Base-by-base conservation (phyloP, 2,888 invertebrate genomes). In the Calameuta idolon region DNA sequence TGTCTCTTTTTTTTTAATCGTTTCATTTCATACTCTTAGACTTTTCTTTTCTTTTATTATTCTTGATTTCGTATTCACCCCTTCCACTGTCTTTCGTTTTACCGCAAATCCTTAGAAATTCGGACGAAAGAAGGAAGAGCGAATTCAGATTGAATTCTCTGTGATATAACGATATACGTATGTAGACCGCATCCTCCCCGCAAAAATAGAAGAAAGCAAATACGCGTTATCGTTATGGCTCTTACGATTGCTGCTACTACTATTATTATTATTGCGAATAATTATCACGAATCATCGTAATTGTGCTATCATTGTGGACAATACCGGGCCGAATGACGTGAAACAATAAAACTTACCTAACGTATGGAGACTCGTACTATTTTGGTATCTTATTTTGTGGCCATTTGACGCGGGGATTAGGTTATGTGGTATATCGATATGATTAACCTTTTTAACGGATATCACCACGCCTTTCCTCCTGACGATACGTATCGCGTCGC, bases 271-370 rank as follows among this genome's bases (percentile, higher is more conserved):
- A 71, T 30, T 71, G 34, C 31, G 11, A 33, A 71, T 71, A 33
- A 23, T 34, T 71, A 71, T 37, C 37, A 37, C 2, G 71, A 34
- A 74, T 74, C 35, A 23, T 34, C 74, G 35, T 74, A 83, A 84
- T 83, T 85, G 83, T 78, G 84, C 87, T 87, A 86, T 87, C 84
- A 37, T 35, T 35, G 35, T 35, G 4, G 34, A 33, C 33, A 34
- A 71, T 34, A 34, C 12, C 71, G 33, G 34, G 31, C 71, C 12
- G 71, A 71, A 33, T 80, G 80, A 85, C 81, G 80, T 83, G 84
- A 86, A 87, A 86, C 83, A 88, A 89, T 88, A 89, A 88, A 88
- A 89, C 84, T 88, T 88, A 87, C 89, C 88, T 87, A 83, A 85
- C 86, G 83, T 79, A 81, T 85, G 31, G 73, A 73, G 73, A 75